Base-by-base conservation (phyloP, 2,113 vertebrate species). In the Lepus europaeus region DNA sequence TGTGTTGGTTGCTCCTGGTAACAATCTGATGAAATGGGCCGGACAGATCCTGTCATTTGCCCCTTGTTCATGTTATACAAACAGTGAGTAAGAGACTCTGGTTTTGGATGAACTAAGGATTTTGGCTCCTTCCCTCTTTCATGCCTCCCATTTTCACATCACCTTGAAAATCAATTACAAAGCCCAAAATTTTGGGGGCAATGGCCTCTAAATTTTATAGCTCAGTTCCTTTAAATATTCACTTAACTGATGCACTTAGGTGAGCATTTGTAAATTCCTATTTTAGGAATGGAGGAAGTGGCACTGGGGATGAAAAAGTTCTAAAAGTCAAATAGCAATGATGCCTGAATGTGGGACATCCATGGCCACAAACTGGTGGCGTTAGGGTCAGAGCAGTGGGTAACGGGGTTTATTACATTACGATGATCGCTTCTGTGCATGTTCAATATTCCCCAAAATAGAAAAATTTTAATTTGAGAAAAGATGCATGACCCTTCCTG, bases 191-290 rank as follows among this genome's bases (percentile, higher is more conserved):
- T 56, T 76, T 31, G 14, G 68, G 23, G 20, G 31, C 66, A 83
- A 51, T 68, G 73, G 13, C 31, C 66, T 89, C 69, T 79, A 10
- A 64, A 16, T 56, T 95, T 88, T 59, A 72, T 61, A 69, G 64
- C 33, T 64, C 14, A 23, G 10, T 76, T 96, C 74, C 45, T 76
- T 82, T 53, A 79, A 89, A n/a, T 66, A 87, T 63, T 74, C 82
- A 31, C n/a, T 66, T 85, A 76, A 66, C 25, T 68, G 3, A 61
- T 51, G 22, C 27, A 49, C 84, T 83, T 51, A 93, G 80, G 20
- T 56, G 19, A 89, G 61, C 16, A 17, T 74, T 76, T 94, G 20
- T 53, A 89, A 87, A 73, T 87, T 5, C 29, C 11, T 87, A 49
- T 73, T 66, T 78, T 14, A 90, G 63, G 53, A 78, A 49, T 9